Evolutionary conservation across 2,888 invertebrate genomes (phyloP), one percentile per base, ranked within the genome.

Genomic region (Cryptus viduatorius): DNA sequence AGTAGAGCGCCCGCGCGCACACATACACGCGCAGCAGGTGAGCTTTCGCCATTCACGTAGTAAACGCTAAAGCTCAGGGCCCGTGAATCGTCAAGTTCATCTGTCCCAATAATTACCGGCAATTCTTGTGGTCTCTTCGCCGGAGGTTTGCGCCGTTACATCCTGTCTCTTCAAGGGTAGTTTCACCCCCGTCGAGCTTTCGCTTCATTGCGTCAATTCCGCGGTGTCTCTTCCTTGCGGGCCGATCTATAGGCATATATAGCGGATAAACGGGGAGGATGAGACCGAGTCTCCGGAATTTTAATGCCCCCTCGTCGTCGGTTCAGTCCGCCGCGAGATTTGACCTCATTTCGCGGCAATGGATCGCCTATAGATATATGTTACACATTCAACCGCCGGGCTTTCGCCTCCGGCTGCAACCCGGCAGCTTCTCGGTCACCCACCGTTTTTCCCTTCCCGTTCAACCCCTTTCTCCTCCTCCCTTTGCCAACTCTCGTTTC

Each of bases 321-420:
- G 82, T 65, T 84, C 81, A 84, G 81, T 82, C 81, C 72, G 71
- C 84, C 75, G 71, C 82, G 84, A 84, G 84, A 84, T 84, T 84
- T 84, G 84, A 84, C 84, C 84, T 79, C 84, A 75, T 82, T 84
- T 31, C 24, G 44, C 81, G 69, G 29, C 79, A 46, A 65, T 50
- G 31, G 29, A 81, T 79, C 65, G 82, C 56, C 79, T 76, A 84
- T 84, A 69, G 73, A 75, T 56, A 77, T 77, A 53, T 67, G 42
- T 50, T 65, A 76, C 46, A 75, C 75, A 81, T 19, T n/a, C 67
- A 53, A 71, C 65, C 37, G 59, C 46, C 48, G 4, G 69, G 61
- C 48, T 79, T 82, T 72, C 53, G 73, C 50, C 73, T 69, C 61
- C 61, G 61, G 65, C 50, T 72, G 80, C 80, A 77, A 29, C 69